Evolutionary conservation across 53 echinoderm and acorn worm genomes (phyloP).

Genomic region (Antedon mediterranea): DNA sequence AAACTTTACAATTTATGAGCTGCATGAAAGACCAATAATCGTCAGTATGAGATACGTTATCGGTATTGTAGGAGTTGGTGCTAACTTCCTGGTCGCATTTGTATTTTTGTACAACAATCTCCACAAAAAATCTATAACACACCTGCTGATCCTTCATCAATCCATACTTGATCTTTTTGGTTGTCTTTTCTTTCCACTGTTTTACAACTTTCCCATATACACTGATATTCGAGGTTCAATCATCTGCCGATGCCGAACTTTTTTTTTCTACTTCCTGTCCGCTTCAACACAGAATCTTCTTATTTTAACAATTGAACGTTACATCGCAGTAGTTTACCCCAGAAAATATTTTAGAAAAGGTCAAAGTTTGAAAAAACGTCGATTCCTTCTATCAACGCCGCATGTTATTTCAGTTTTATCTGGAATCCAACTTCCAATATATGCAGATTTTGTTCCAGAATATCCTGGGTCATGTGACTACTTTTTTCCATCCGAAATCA

Average conservation of each 20-base stretch:
- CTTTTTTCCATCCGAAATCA: neutral
- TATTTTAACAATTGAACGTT: neutral
- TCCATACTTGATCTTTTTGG: neutral
- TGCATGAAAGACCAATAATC: neutral
- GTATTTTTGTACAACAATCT: neutral
- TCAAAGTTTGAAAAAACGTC: neutral
- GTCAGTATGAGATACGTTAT: neutral
- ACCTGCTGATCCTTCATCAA: neutral
- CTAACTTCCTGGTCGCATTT: neutral
- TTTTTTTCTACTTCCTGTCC: neutral
- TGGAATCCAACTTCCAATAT: neutral
- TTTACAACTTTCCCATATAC: neutral
- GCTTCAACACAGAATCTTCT: neutral
- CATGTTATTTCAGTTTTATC: neutral
- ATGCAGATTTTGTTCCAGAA: neutral
- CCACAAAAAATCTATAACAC: neutral
- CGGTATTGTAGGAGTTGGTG: neutral
- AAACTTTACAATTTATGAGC: neutral
- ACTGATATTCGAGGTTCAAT: neutral
- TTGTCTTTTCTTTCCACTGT: neutral
- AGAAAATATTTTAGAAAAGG: neutral
- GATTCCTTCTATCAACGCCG: neutral
- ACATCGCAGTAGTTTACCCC: neutral
- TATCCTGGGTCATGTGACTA: neutral
- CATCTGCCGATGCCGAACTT: neutral